Evolutionary conservation across 2,888 invertebrate genomes (phyloP).

Genomic region (Tolmerus cingulatus): DNA sequence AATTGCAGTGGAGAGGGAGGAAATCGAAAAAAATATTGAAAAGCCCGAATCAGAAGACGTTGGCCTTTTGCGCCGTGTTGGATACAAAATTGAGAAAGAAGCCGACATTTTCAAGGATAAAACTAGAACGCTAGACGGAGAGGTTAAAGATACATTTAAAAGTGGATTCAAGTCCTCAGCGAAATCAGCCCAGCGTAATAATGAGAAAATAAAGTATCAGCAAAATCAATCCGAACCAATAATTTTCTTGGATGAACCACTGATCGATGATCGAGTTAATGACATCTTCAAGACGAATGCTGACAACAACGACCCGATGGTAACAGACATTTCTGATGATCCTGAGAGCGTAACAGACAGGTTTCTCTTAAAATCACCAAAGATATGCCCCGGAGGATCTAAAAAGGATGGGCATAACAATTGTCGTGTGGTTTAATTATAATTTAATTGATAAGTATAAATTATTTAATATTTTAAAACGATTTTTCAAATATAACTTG

Average conservation of each 20-base stretch:
- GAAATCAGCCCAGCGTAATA: neutral
- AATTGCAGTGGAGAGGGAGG: neutral
- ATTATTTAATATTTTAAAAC: neutral
- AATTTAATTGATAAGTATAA: neutral
- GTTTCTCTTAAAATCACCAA: conserved; percentile 14
- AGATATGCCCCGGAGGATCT: conserved; percentile 30
- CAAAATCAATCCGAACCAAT: neutral
- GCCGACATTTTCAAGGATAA: neutral
- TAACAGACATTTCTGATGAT: neutral
- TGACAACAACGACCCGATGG: neutral
- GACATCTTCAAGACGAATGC: neutral
- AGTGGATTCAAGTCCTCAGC: neutral
- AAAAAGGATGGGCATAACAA: conserved; percentile 24
- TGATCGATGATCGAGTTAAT: neutral
- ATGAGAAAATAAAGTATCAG: neutral
- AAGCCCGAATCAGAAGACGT: neutral
- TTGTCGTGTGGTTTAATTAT: conserved; percentile 25
- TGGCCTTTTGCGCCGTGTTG: conserved; percentile 3
- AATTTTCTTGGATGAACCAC: neutral
- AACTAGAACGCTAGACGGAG: neutral
- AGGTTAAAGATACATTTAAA: neutral
- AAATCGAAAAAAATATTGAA: neutral
- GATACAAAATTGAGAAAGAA: conserved; percentile 34
- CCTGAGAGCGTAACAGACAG: conserved; percentile 7
- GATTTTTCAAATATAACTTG: neutral